Percentiles rank a stretch among this genome's conserved stretches.
These are phyloP conservation scores for Ceuthmochares aereus DNA, from an alignment of 2,113 vertebrate genomes.

Conservation along the genomic window DNA sequence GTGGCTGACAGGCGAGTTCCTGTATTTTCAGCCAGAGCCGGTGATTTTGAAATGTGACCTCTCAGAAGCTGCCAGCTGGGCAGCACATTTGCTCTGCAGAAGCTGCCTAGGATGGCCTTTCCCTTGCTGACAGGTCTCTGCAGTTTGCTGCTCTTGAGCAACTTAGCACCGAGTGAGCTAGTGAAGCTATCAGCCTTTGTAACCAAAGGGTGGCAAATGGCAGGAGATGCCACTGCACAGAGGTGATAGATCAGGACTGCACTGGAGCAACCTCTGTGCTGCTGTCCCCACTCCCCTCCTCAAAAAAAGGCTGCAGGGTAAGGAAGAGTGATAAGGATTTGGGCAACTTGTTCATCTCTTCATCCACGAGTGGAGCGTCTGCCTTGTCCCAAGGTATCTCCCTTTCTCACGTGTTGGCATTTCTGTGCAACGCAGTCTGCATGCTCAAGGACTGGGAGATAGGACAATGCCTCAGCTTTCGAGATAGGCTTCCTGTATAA, in stretches of 20 bases:
- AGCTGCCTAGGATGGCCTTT: slow-evolving; percentile 54
- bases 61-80: slow-evolving; percentile 81
- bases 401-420: neutral
- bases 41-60: slow-evolving; percentile 87
- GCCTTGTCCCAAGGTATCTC: neutral
- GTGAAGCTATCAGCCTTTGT: neutral
- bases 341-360: neutral
- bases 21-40: slow-evolving; percentile 72
- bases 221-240: neutral
- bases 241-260: neutral
- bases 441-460: neutral
- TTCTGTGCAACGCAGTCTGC: neutral
- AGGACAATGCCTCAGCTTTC: neutral
- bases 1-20: slow-evolving; percentile 76
- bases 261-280: neutral
- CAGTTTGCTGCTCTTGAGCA: slow-evolving; percentile 1
- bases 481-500: neutral
- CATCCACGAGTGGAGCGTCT: accelerated
- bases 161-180: neutral
- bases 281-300: neutral
- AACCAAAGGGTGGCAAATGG: accelerated
- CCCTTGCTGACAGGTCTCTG: slow-evolving; percentile 34
- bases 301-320: neutral
- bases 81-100: slow-evolving; percentile 23
- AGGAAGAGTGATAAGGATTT: neutral